Evolutionary conservation across 1,140 invertebrate species (phyloP), one percentile per base, ranked within the genome.

Genomic region (Rhizoglyphus robini): DNA sequence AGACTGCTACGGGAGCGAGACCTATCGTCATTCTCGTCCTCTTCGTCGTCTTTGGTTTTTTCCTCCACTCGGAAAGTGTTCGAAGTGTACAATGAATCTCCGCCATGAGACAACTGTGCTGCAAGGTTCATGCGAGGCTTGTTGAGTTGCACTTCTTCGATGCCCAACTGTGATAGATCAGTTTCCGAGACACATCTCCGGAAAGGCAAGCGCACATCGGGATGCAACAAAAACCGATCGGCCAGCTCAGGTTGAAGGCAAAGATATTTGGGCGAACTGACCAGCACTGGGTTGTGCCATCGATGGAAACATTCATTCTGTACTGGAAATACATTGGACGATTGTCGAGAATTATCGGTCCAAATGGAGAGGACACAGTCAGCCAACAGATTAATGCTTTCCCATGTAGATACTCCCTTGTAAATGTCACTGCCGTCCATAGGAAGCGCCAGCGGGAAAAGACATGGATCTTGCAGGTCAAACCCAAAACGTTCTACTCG

Each of bases 371-470:
- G 46, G 1, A 64, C 47, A 64, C 63, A 64, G 27, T 64, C 63
- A 29, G 63, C 63, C 23, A 64, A 38, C 5, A 64, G n/a, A 15
- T 47, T 29, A 34, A 64, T 30, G 32, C 63, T 64, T 27, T 48
- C 47, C 63, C 63, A 64, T 31, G 41, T 51, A 20, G 47, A 51
- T 13, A 5, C n/a, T n/a, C 63, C 63, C 23, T 57, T 48, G 46
- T 48, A 64, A 15, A 64, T 49, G 29, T 64, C 63, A 48, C 63
- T 64, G 5, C 63, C 63, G 29, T 64, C 63, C 63, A 64, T 64
- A 13, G 63, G 63, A 20, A 64, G 41, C 4, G 63, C 63, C 4
- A 64, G 25, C 29, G 63, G 63, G 32, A 64, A 64, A 1, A 64
- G 63, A 51, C 63, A 64, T 38, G 46, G 31, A 36, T 64, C 63